Evolutionary conservation across 2,888 invertebrate genomes (phyloP).

Genomic region (Frankliniella intonsa): DNA sequence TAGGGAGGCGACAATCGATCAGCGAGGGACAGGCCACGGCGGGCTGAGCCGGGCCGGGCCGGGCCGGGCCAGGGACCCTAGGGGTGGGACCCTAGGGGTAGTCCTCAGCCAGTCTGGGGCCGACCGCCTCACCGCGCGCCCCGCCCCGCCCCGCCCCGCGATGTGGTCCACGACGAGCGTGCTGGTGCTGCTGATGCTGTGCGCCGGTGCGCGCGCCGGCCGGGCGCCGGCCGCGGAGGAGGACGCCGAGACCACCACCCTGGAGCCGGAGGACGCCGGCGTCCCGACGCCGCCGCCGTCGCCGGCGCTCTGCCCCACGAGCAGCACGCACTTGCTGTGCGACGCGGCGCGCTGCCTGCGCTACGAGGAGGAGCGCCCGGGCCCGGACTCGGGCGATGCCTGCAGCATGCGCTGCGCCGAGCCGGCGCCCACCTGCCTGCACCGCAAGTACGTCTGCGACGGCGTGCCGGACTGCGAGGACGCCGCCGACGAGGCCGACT

Average conservation of each 20-base stretch:
- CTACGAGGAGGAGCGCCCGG: background rate
- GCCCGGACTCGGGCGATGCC: background rate
- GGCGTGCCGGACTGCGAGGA: constrained; percentile 44
- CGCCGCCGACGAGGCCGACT: constrained; percentile 44
- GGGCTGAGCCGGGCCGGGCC: background rate
- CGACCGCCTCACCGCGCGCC: background rate
- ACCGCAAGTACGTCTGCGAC: constrained; percentile 46
- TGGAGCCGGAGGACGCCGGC: background rate
- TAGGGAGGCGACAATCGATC: constrained; percentile 4
- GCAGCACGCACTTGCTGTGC: background rate
- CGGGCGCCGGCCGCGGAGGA: background rate
- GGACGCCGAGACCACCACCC: background rate
- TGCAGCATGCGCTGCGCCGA: background rate
- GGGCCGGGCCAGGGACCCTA: background rate
- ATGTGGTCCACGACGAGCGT: background rate
- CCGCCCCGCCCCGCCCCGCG: background rate
- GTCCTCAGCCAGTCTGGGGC: background rate
- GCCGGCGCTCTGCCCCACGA: background rate
- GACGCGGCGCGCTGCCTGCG: constrained; percentile 4
- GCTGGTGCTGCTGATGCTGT: background rate
- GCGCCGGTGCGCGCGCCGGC: background rate
- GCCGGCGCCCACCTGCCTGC: constrained; percentile 43
- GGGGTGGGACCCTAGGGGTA: no score
- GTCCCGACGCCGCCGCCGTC: background rate
- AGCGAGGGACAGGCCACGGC: background rate